Conservation (phyloP, 1,140 invertebrate genomes). For the Eueides isabella region DNA sequence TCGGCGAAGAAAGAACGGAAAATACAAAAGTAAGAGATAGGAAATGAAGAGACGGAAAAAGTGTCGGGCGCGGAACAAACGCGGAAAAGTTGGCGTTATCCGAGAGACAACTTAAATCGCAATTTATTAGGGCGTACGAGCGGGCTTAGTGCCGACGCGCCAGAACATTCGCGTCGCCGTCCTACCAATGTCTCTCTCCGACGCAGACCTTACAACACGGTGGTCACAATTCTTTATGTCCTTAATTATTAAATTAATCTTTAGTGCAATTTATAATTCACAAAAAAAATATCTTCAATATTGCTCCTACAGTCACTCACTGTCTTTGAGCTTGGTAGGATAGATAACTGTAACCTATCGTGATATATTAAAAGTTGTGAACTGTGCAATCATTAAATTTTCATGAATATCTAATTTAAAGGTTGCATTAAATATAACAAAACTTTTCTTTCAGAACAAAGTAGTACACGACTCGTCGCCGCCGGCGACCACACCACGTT, state of each 20-base stretch:
- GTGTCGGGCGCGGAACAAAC: constrained; percentile 80
- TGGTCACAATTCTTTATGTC: neutral
- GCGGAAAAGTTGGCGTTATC: constrained; percentile 81
- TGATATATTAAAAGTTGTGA: neutral
- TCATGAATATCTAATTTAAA: neutral
- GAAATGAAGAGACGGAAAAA: constrained; percentile 82
- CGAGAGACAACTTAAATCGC: constrained; percentile 81
- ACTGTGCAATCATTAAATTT: neutral
- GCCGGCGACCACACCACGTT: constrained; percentile 41
- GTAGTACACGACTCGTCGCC: constrained; percentile 40
- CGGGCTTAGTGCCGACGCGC: constrained; percentile 65
- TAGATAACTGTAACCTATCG: neutral
- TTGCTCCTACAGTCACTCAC: neutral
- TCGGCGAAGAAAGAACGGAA: constrained; percentile 76
- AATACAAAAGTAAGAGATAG: constrained; percentile 83
- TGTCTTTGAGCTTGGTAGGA: neutral
- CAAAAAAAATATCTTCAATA: neutral
- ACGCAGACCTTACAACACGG: neutral
- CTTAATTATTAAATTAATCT: neutral
- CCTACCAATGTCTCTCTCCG: constrained; percentile 13
- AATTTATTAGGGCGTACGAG: constrained; percentile 80
- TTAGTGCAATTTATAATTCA: too few relatives aligned
- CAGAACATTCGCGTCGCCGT: constrained; percentile 40
- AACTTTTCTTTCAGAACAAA: constrained; percentile 47
- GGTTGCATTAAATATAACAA: constrained; percentile 1